Conservation (phyloP, 2,797 vertebrate species). For the Streptopelia turtur region DNA sequence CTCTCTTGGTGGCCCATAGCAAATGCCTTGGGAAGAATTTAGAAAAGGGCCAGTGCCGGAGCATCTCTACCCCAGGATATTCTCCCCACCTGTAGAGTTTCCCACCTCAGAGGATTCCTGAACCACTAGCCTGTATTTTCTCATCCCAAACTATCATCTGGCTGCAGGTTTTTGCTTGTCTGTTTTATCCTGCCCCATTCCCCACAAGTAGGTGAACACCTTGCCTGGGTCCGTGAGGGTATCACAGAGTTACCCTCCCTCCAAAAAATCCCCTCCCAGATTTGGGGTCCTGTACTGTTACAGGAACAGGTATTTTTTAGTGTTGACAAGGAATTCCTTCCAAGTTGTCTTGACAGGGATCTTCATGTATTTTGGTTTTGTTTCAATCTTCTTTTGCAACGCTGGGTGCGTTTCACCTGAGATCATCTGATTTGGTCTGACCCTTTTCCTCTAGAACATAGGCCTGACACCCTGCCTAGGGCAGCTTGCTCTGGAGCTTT, state of each 20-base stretch:
- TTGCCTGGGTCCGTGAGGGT: rapidly evolving
- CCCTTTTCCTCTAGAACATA: not conserved
- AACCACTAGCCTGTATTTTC: not conserved
- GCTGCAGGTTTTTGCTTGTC: not conserved
- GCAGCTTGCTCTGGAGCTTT: not conserved
- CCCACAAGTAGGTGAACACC: not conserved
- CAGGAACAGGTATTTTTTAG: not conserved
- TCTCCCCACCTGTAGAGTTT: not conserved
- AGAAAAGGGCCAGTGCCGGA: not conserved
- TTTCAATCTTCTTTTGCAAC: not conserved
- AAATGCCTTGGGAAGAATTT: not conserved
- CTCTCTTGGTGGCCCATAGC: not conserved
- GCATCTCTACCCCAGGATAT: not conserved
- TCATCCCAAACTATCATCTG: not conserved
- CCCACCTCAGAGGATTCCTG: not conserved
- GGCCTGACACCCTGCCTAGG: not conserved
- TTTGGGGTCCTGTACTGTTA: not conserved
- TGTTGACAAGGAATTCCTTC: not conserved
- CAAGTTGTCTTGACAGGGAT: not conserved
- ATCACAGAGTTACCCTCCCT: not conserved
- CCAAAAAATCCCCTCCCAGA: not conserved
- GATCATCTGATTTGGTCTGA: not conserved
- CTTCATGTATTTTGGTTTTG: not conserved
- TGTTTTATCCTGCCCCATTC: not conserved
- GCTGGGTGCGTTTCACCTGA: not conserved